Base-by-base conservation (phyloP, 2,888 invertebrate genomes). In the Frankliniella intonsa region DNA sequence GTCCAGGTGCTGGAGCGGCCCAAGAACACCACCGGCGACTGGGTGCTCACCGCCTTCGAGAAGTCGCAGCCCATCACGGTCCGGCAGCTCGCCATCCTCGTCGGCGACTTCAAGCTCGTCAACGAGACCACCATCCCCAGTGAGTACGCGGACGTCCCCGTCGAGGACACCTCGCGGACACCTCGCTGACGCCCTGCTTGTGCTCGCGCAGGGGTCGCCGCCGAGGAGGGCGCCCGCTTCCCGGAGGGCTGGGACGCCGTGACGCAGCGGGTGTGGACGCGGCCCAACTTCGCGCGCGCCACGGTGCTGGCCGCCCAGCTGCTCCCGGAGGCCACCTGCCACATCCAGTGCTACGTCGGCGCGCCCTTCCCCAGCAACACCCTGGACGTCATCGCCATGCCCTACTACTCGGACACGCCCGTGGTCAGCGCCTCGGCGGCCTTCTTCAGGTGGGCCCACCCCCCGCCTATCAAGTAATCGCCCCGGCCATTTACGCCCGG, bases 221-320 rank as follows among this genome's bases (percentile, higher is more conserved):
- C 17, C 19, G 62, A 62, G 19, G n/a, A 10, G 19, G 17, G 62
- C 62, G 62, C 14, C 62, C 17, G n/a, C 19, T 17, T 62, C 14
- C 14, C 69, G 11, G 69, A 8, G 22, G 69, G 69, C 25, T 76
- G 25, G 25, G 25, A 25, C 22, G 12, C 69, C 25, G 69, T 76
- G 69, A 8, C 9, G 69, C 22, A 25, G 69, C 69, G 69, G 11
- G 22, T 76, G 25, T 76, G 69, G 69, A 76, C 69, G 25, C 69
- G 69, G 69, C 69, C 69, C 69, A 76, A 22, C 69, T 76, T 76
- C 69, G 69, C 69, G 22, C 69, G 69, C 25, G 69, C 69, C 69
- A 22, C 25, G 25, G 22, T 76, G 22, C 69, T 76, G 25, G 69
- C 69, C 22, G 69, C 8, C 69, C 69, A 76, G 69, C 22, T 76